These are phyloP conservation scores for Tachysurus fulvidraco DNA, from an alignment of 2,113 vertebrate genomes.

Conservation along the genomic window DNA sequence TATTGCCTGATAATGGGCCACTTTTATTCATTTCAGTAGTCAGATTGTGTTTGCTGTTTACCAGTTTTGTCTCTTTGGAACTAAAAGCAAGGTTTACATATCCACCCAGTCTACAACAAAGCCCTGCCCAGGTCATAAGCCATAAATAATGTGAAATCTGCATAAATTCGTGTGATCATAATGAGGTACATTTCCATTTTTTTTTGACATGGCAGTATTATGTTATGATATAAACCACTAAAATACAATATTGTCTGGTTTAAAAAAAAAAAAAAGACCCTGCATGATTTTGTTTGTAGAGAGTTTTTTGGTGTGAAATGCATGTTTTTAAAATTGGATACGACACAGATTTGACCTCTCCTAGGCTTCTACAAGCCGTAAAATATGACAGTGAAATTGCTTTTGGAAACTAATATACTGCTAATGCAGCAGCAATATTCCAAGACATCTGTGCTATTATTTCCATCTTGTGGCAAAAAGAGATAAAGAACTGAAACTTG, in stretches of 20 bases:
- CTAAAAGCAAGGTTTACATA: neutral
- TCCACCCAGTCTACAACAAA: neutral
- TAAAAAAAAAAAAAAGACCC: neutral
- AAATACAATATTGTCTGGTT: neutral
- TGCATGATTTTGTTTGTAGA: neutral
- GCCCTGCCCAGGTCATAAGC: neutral
- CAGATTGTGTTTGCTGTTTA: neutral
- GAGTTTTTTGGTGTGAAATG: neutral
- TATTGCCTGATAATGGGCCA: constrained; percentile 8
- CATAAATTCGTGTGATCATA: neutral
- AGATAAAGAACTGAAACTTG: neutral
- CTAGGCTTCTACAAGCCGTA: neutral
- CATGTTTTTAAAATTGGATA: neutral
- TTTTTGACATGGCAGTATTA: neutral
- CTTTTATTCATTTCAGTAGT: constrained; percentile 14
- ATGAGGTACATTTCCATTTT: constrained; percentile 12
- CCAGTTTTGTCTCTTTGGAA: neutral
- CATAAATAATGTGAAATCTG: constrained; percentile 14
- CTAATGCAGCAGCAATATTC: neutral
- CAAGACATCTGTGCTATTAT: neutral
- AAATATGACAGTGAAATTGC: constrained; percentile 6
- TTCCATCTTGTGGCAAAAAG: neutral
- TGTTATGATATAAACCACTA: neutral
- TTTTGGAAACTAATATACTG: constrained; percentile 13
- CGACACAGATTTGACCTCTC: neutral